These are phyloP conservation scores for Coregonus suidteri DNA, from an alignment of 2,797 vertebrate genomes.

Conservation along the genomic window DNA sequence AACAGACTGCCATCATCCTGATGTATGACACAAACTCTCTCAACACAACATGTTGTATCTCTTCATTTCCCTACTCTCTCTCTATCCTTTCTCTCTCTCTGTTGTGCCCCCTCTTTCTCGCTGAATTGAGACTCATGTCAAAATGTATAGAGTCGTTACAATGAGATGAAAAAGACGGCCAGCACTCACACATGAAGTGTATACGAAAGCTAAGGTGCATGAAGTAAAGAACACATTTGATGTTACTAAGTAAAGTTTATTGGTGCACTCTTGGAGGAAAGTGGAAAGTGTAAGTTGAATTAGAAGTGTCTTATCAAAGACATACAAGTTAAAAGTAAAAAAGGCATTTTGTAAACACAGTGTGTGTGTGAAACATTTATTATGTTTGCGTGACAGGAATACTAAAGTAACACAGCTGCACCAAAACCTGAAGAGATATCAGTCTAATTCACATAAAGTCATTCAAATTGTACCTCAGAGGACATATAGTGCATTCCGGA, in stretches of 20 bases:
- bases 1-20: constrained; percentile 35
- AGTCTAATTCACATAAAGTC: constrained; percentile 22
- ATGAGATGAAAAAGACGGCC: too few species aligned
- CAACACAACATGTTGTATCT: constrained; percentile 34
- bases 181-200: too few species aligned
- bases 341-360: neutral
- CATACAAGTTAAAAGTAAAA: neutral
- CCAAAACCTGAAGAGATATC: constrained; percentile 32
- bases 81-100: constrained; percentile 1
- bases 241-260: neutral
- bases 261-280: neutral
- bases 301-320: neutral
- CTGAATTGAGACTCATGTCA: neutral
- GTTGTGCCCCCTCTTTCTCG: constrained; percentile 22
- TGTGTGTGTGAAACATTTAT: too few species aligned
- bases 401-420: constrained; percentile 8
- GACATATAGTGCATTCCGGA: too few species aligned
- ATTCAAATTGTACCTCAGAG: constrained; percentile 56
- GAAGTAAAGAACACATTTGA: neutral
- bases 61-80: constrained; percentile 11
- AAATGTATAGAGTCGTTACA: neutral
- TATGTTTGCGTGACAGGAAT: neutral
- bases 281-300: neutral
- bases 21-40: constrained; percentile 16
- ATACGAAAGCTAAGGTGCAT: too few species aligned